Evolutionary conservation across 2,113 vertebrate species (phyloP), one percentile per base, ranked within the genome.

Genomic region (Ictalurus furcatus): DNA sequence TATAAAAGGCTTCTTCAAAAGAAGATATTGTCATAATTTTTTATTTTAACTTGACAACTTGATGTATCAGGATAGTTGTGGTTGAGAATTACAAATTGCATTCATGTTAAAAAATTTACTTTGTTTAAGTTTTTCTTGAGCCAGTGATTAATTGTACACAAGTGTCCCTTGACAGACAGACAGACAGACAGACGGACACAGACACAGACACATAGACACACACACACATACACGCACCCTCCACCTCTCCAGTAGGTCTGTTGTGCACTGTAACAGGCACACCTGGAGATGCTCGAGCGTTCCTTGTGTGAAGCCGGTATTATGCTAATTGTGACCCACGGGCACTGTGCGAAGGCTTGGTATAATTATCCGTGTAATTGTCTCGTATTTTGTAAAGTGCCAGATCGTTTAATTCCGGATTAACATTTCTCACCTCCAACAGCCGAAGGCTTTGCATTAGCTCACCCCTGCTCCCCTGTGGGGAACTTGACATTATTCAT

Each of bases 341-440:
- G 94, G 93, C 92, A 91, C 92, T 88, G 92, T 93, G 93, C 93
- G 93, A 92, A 95, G 92, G 93, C 94, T 94, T 92, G 91, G 92
- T 95, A 94, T 96, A 96, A 96, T 95, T 95, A 96, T 95, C 94
- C 92, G 90, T 95, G 94, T 95, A 95, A 96, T 96, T 95, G 94
- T 95, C 90, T 92, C 92, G 94, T 96, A 95, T 95, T 96, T 96
- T 96, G 95, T 95, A 96, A 95, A 96, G 95, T 95, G 94, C 93
- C 93, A 94, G 93, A 95, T 95, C 94, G 89, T 95, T 95, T 96
- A 95, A 94, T 93, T 95, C 94, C 92, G 94, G 94, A 95, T 95
- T 95, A 96, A 92, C 94, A 93, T 91, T 92, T 94, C 94, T 95
- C 93, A 94, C 95, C 93, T 95, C 93, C 90, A 95, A 95, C 90